Evolutionary conservation across 2,797 vertebrate species (phyloP).

Genomic region (Poeciliopsis presidionis): DNA sequence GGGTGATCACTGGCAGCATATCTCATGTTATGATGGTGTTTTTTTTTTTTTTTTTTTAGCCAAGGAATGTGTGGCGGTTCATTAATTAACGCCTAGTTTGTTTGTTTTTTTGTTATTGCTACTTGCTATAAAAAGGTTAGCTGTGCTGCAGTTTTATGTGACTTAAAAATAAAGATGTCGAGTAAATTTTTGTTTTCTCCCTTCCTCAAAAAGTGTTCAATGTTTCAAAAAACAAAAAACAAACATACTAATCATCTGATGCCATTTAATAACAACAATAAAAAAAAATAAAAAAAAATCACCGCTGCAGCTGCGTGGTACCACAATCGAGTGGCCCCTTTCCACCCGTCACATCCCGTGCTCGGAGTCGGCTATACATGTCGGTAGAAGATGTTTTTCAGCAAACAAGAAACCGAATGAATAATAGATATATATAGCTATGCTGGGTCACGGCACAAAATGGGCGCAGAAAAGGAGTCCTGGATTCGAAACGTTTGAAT

Average conservation of each 20-base stretch:
- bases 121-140: neutral
- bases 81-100: neutral
- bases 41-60: too few relatives aligned
- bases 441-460: neutral
- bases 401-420: conserved; percentile 1
- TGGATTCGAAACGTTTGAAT: neutral
- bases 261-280: neutral
- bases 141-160: neutral
- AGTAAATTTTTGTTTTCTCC: neutral
- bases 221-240: neutral
- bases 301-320: neutral
- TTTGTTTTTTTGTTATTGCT: neutral
- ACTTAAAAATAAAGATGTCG: neutral
- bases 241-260: neutral
- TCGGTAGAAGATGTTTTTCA: conserved; percentile 5
- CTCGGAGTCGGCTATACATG: neutral
- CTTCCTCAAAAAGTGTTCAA: neutral
- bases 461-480: neutral
- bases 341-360: neutral
- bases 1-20: neutral
- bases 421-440: neutral
- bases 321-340: neutral
- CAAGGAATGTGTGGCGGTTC: neutral
- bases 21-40: neutral
- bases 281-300: neutral